phyloP scores from a whole-genome alignment of 92 coral and sea anemone species.

The Siderastrea radians region DNA sequence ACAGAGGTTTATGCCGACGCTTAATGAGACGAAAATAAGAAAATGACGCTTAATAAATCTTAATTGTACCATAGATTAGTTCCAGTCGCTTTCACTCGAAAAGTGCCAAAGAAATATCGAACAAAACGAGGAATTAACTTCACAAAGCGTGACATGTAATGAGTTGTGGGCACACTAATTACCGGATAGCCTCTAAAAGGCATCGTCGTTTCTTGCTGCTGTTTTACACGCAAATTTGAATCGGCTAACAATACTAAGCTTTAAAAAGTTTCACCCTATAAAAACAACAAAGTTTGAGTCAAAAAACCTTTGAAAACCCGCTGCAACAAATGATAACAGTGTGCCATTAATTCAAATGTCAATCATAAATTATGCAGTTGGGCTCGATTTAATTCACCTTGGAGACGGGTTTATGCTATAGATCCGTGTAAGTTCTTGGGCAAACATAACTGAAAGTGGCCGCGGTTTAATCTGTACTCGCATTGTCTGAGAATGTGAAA shows the following conservation, averaged over 20 bases:
- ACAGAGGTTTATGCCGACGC: neutral
- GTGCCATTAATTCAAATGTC: conserved; percentile 47
- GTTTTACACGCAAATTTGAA: neutral
- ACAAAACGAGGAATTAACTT: conserved; percentile 9
- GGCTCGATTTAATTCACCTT: conserved; percentile 53
- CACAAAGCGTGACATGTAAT: conserved; percentile 19
- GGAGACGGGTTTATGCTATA: conserved; percentile 70
- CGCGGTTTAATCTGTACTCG: conserved; percentile 15
- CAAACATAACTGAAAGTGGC: conserved; percentile 59
- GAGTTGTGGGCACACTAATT: neutral
- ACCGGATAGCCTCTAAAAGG: neutral
- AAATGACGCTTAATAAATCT: neutral
- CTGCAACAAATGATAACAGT: neutral
- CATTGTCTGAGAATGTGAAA: neutral
- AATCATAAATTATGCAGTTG: conserved; percentile 85
- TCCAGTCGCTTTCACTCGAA: conserved; percentile 5
- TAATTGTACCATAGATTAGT: neutral
- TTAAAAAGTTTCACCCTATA: neutral
- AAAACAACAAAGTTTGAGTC: neutral
- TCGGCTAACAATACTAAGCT: neutral
- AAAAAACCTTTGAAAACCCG: neutral
- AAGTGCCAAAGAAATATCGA: conserved; percentile 8
- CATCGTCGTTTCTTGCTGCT: neutral
- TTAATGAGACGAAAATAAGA: neutral
- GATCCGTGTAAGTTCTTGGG: conserved; percentile 55